A percentile compares a stretch with the other conserved stretches of the same genome.
Evolutionary conservation across 2,113 vertebrate genomes (phyloP).

Genomic region (Galbula dea): DNA sequence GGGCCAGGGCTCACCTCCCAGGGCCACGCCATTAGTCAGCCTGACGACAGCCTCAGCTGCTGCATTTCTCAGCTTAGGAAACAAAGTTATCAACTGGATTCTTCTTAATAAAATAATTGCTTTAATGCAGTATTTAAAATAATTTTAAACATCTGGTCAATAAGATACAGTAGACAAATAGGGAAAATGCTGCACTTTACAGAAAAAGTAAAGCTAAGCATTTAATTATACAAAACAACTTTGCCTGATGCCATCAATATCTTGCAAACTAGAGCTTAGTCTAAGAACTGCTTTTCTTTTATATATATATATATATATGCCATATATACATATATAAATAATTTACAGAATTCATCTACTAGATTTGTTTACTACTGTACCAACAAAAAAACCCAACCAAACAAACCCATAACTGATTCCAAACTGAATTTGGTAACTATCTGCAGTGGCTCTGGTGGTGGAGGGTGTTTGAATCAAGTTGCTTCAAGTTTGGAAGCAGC

Average conservation of each 20-base stretch:
- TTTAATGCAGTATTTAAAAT: slow-evolving; percentile 81
- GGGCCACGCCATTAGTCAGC: neutral
- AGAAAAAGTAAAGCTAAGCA: slow-evolving; percentile 80
- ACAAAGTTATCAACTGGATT: slow-evolving; percentile 6
- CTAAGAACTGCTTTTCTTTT: slow-evolving; percentile 58
- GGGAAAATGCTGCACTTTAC: slow-evolving; percentile 74
- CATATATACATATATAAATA: slow-evolving; percentile 65
- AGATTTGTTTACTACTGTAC: slow-evolving; percentile 25
- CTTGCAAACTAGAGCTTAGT: slow-evolving; percentile 53
- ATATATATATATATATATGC: slow-evolving; percentile 46
- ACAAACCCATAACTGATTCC: neutral
- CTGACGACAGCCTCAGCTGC: neutral
- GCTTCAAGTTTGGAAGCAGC: neutral
- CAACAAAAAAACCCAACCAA: slow-evolving; percentile 25
- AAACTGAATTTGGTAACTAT: slow-evolving; percentile 26
- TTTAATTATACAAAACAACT: slow-evolving; percentile 78
- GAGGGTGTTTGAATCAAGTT: neutral
- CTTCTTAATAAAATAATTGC: slow-evolving; percentile 79
- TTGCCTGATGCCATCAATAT: slow-evolving; percentile 40
- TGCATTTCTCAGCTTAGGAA: neutral
- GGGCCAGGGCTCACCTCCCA: neutral
- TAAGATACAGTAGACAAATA: slow-evolving; percentile 74
- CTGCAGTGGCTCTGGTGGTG: neutral
- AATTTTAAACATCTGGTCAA: slow-evolving; percentile 74
- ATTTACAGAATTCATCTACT: slow-evolving; percentile 61